Evolutionary conservation across 37 sponge, comb jelly and placozoan species (phyloP), one percentile per base, ranked within the genome.

Genomic region (Dysidea cf. avara): DNA sequence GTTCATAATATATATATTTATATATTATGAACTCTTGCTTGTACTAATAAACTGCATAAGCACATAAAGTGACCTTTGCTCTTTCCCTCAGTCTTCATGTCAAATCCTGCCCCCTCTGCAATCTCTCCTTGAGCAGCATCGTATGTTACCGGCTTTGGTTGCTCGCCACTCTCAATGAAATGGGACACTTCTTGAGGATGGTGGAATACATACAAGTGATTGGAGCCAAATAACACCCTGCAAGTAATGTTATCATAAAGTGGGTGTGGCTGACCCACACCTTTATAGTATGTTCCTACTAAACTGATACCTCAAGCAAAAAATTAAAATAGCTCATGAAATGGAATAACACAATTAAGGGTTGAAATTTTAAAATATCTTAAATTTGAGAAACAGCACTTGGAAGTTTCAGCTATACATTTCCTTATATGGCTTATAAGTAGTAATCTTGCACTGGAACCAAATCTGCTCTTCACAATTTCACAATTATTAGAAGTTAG

Each of bases 161-260:
- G 56, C 39, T 59, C 66, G 30, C 83, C 83, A 26, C 56, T 58
- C 28, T 81, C 67, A 3, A 26, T 25, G 29, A 76, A 53, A 25
- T 21, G 25, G 25, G 58, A 55, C 18, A 90, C 69, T 61, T 90
- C 86, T 33, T 81, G 56, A 2, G 92, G 92, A 71, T 90, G 86
- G 65, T 90, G 82, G 46, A 90, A 40, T 7, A 90, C 79, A 61
- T 90, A 90, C 25, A 90, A 64, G 64, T 90, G 84, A 56, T 53
- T 77, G 25, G 82, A 68, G 13, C 92, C 86, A 40, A 90, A 74
- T 30, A 86, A 18, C 29, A 86, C 37, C 66, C 79, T 55, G 52
- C 21, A 22, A n/a, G 39, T 72, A 76, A 11, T 14, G 9, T 12
- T 11, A 78, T 11, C n/a, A n/a, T n/a, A n/a, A n/a, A n/a, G n/a